These are phyloP conservation scores for Leuctra nigra DNA, from an alignment of 2,888 invertebrate genomes.

Conservation along the genomic window DNA sequence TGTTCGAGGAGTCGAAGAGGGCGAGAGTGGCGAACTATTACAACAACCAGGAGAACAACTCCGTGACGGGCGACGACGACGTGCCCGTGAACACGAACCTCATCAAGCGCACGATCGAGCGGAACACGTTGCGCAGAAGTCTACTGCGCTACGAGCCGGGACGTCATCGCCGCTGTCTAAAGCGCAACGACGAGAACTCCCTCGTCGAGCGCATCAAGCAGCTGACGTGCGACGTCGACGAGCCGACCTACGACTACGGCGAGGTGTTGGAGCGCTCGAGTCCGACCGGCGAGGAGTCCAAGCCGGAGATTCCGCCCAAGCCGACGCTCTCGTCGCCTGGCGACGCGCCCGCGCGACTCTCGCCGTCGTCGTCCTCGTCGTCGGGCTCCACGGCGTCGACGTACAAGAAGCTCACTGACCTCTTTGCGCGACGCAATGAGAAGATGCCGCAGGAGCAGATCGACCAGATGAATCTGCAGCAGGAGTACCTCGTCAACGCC, in stretches of 20 bases:
- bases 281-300: slow-evolving; percentile 30
- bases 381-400: slow-evolving; percentile 54
- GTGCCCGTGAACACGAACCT: slow-evolving; percentile 33
- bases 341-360: slow-evolving; percentile 5
- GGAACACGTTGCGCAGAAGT: slow-evolving; percentile 74
- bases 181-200: slow-evolving; percentile 55
- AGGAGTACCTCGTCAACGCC: not conserved
- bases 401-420: slow-evolving; percentile 56
- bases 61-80: slow-evolving; percentile 31
- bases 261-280: slow-evolving; percentile 21
- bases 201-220: slow-evolving; percentile 80
- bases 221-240: slow-evolving; percentile 68
- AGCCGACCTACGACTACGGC: slow-evolving; percentile 12
- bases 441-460: not conserved
- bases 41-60: slow-evolving; percentile 37
- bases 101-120: slow-evolving; percentile 67
- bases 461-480: slow-evolving; percentile 4
- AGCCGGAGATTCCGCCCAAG: not conserved
- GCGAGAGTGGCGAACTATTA: slow-evolving; percentile 41
- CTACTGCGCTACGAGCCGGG: slow-evolving; percentile 61
- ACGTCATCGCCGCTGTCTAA: slow-evolving; percentile 44
- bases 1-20: slow-evolving; percentile 58
- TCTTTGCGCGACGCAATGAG: slow-evolving; percentile 46
- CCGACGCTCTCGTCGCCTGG: not conserved
- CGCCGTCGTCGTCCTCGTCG: slow-evolving; percentile 44